These are phyloP conservation scores for Donacobius atricapilla DNA, from an alignment of 2,113 vertebrate species.

Conservation along the genomic window DNA sequence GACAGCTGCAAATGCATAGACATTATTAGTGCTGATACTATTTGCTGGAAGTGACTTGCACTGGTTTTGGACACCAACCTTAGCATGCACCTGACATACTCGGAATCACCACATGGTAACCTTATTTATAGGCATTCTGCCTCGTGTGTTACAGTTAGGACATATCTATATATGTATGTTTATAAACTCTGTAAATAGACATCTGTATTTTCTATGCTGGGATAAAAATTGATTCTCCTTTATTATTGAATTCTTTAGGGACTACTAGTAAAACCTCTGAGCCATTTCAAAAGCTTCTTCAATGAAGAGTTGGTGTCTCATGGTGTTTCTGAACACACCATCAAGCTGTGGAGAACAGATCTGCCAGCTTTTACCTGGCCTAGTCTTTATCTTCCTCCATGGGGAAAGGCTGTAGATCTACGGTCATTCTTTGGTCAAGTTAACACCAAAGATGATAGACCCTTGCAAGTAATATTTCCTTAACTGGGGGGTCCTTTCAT, in stretches of 20 bases:
- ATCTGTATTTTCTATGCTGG: background rate
- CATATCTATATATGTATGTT: background rate
- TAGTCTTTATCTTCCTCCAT: background rate
- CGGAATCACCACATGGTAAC: background rate
- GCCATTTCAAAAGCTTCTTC: background rate
- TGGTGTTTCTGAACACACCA: background rate
- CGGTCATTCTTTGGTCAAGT: background rate
- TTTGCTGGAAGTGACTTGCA: background rate
- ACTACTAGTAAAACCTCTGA: background rate
- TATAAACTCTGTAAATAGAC: background rate
- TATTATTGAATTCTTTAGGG: background rate
- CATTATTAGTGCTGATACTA: background rate
- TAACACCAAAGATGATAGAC: background rate
- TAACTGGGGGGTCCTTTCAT: background rate
- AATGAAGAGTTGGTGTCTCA: background rate
- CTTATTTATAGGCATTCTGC: background rate
- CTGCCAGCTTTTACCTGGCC: background rate
- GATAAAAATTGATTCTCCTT: background rate
- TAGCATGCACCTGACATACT: background rate
- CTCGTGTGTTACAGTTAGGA: background rate
- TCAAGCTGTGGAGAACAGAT: background rate
- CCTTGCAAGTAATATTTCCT: background rate
- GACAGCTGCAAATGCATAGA: background rate
- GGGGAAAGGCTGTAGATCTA: background rate
- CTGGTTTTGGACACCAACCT: background rate